A percentile compares a stretch with the other conserved stretches of the same genome.
phyloP scores from a whole-genome alignment of 2,797 vertebrate species.

The Phalloptychus januarius region DNA sequence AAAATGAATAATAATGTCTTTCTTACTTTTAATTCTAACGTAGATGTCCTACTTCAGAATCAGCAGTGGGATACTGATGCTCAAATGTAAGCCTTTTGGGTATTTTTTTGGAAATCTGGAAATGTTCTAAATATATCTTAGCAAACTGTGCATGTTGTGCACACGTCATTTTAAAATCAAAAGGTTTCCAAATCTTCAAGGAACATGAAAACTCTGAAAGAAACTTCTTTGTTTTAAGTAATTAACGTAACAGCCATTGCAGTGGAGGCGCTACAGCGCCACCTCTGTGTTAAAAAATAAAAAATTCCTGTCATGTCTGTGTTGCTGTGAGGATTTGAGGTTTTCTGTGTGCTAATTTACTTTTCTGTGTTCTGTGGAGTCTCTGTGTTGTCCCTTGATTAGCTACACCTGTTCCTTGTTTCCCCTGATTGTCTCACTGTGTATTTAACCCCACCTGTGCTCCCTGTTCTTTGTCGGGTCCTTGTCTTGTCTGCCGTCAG shows the following conservation, averaged over 20 bases:
- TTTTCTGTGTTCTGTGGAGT: no score
- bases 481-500: no score
- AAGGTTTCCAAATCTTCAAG: neutral
- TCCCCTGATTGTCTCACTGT: no score
- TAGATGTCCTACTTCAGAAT: slow-evolving; percentile 54
- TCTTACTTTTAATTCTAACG: slow-evolving; percentile 30
- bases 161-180: neutral
- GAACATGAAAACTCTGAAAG: neutral
- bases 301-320: no score
- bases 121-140: neutral
- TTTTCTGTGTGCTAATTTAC: no score
- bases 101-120: neutral
- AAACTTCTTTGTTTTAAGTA: neutral
- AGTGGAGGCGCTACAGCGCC: neutral
- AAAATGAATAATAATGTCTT: slow-evolving; percentile 45
- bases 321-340: no score
- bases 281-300: no score
- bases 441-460: no score
- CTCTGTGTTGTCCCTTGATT: no score
- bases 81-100: neutral
- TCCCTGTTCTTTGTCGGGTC: no score
- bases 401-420: no score
- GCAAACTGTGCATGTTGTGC: neutral
- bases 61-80: slow-evolving; percentile 30
- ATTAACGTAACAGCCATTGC: neutral